Evolutionary conservation across 2,797 vertebrate genomes (phyloP).

Genomic region (Cichlasoma orientale): DNA sequence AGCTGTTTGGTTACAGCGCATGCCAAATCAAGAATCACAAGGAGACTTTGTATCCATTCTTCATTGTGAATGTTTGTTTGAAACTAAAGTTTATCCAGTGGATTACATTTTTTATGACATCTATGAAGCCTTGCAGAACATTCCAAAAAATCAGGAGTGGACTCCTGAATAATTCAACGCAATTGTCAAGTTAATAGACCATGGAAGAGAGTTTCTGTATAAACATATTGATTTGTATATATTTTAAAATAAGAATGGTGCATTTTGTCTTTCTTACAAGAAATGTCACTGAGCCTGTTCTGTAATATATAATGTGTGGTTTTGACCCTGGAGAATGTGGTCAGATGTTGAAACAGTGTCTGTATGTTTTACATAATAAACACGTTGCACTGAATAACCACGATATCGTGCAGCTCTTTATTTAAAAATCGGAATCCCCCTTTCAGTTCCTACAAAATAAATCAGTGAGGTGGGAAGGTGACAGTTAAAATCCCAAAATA

Average conservation of each 20-base stretch:
- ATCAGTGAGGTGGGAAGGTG: background rate
- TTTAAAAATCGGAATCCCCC: slow-evolving; percentile 4
- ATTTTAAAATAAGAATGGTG: slow-evolving; percentile 1
- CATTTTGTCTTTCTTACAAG: background rate
- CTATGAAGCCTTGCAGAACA: slow-evolving; percentile 38
- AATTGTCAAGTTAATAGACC: background rate
- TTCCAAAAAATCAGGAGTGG: slow-evolving; percentile 41
- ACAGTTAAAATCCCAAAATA: slow-evolving; percentile 6
- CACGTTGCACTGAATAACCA: slow-evolving; percentile 21
- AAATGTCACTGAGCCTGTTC: background rate
- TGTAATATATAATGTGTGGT: slow-evolving; percentile 6
- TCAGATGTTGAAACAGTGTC: slow-evolving; percentile 12
- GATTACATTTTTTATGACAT: slow-evolving; percentile 36
- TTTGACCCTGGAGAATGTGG: slow-evolving; percentile 15
- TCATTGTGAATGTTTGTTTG: slow-evolving; percentile 52
- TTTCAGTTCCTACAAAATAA: slow-evolving; percentile 21
- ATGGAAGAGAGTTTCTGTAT: background rate
- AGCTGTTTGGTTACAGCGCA: slow-evolving; percentile 9
- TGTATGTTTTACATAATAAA: slow-evolving; percentile 38
- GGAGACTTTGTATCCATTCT: slow-evolving; percentile 20
- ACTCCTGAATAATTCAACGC: slow-evolving; percentile 7
- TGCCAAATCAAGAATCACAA: slow-evolving; percentile 36
- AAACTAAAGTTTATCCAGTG: slow-evolving; percentile 29
- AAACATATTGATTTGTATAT: background rate
- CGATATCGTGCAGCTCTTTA: slow-evolving; percentile 18